These are phyloP conservation scores for Cacatua alba DNA, from an alignment of 2,113 vertebrate genomes.

Conservation along the genomic window DNA sequence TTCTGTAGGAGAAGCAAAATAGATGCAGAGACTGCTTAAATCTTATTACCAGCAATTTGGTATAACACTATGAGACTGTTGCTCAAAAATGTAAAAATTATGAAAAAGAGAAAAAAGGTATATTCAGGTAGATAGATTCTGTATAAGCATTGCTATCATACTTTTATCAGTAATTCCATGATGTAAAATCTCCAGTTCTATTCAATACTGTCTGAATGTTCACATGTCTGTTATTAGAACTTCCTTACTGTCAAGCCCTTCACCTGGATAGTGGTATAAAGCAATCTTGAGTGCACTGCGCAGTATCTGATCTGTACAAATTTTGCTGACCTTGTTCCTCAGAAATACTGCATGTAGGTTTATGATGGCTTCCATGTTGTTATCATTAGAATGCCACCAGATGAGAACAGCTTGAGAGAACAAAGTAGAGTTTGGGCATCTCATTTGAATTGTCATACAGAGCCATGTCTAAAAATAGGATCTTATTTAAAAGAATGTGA, in stretches of 20 bases:
- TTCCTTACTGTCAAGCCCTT: neutral
- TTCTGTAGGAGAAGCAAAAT: neutral
- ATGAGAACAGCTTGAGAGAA: neutral
- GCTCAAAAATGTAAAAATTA: neutral
- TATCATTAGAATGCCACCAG: neutral
- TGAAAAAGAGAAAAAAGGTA: neutral
- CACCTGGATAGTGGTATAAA: neutral
- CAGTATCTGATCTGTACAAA: accelerated
- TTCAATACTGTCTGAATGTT: neutral
- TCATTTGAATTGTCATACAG: neutral
- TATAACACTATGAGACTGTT: neutral
- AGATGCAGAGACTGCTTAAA: neutral
- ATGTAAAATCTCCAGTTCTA: neutral
- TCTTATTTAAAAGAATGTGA: neutral
- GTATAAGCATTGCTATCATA: neutral
- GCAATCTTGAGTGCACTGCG: neutral
- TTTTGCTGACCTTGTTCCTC: neutral
- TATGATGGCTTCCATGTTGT: neutral
- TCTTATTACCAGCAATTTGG: neutral
- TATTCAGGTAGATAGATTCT: neutral
- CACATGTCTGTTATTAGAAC: neutral
- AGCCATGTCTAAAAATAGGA: neutral
- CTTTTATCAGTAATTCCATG: neutral
- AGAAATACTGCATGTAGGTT: neutral
- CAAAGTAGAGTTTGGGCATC: neutral